Evolutionary conservation across 2,888 invertebrate genomes (phyloP).

Genomic region (Tromatobia lineatoria): DNA sequence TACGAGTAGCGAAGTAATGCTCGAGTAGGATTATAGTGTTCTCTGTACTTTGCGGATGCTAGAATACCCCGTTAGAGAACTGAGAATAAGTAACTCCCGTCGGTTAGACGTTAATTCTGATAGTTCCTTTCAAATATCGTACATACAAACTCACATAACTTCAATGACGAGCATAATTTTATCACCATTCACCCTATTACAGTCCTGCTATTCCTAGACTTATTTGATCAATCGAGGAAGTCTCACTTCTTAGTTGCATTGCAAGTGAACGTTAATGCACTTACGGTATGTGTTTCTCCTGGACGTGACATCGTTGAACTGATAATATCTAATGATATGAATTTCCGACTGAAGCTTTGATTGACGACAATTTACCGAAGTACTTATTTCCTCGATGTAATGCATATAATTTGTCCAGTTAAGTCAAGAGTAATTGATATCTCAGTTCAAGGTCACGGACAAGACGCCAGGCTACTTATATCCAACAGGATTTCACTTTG

Average conservation of each 20-base stretch:
- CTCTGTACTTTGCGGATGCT: slow-evolving; percentile 33
- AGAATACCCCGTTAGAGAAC: slow-evolving; percentile 51
- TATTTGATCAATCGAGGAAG: slow-evolving; percentile 48
- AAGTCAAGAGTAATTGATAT: slow-evolving; percentile 60
- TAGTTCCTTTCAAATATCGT: slow-evolving; percentile 36
- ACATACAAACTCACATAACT: slow-evolving; percentile 43
- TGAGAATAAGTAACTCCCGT: slow-evolving; percentile 53
- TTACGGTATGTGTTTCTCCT: slow-evolving; percentile 17
- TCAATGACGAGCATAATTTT: slow-evolving; percentile 48
- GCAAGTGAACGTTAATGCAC: background rate
- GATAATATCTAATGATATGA: slow-evolving; percentile 59
- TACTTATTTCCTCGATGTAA: slow-evolving; percentile 55
- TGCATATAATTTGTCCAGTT: slow-evolving; percentile 64
- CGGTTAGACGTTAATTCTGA: slow-evolving; percentile 34
- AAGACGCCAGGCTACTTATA: slow-evolving; percentile 58
- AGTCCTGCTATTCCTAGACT: slow-evolving; percentile 47
- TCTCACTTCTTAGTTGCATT: slow-evolving; percentile 23
- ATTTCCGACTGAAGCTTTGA: slow-evolving; percentile 55
- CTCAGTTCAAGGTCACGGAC: slow-evolving; percentile 47
- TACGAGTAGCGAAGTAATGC: slow-evolving; percentile 22
- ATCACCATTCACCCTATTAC: slow-evolving; percentile 33
- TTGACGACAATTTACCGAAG: slow-evolving; percentile 63
- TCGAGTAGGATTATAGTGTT: slow-evolving; percentile 30
- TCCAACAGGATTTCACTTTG: slow-evolving; percentile 46
- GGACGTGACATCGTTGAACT: slow-evolving; percentile 50